Conservation (phyloP, 2,113 vertebrate species). For the Noturus placidus region DNA sequence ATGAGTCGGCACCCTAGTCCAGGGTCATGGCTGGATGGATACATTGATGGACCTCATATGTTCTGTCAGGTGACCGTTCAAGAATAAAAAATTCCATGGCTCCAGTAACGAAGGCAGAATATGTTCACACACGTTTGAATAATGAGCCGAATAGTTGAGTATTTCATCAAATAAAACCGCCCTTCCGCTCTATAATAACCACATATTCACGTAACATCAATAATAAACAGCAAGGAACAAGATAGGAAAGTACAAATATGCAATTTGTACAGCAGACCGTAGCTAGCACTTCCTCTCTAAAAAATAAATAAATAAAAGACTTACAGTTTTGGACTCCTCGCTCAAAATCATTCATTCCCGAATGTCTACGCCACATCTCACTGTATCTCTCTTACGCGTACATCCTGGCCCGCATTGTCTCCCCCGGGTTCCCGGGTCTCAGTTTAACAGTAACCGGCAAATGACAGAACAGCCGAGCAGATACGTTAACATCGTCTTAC, state of each 20-base stretch:
- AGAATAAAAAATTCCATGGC: neutral
- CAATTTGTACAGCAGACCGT: neutral
- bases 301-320: neutral
- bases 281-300: neutral
- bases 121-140: neutral
- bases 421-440: neutral
- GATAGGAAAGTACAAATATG: too few relatives aligned
- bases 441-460: neutral
- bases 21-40: too few relatives aligned
- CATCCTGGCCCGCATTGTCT: constrained; percentile 29
- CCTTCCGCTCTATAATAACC: neutral
- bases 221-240: neutral
- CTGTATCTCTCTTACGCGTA: neutral
- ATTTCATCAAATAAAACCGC: neutral
- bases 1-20: too few relatives aligned
- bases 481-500: neutral
- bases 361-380: neutral
- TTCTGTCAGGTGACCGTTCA: neutral
- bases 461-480: neutral
- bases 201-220: neutral
- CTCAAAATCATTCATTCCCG: neutral
- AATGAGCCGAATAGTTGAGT: neutral
- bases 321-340: neutral
- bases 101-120: neutral
- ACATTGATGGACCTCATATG: neutral